Evolutionary conservation across 2,888 invertebrate genomes (phyloP), one percentile per base, ranked within the genome.

Genomic region (Agonum fuliginosum): DNA sequence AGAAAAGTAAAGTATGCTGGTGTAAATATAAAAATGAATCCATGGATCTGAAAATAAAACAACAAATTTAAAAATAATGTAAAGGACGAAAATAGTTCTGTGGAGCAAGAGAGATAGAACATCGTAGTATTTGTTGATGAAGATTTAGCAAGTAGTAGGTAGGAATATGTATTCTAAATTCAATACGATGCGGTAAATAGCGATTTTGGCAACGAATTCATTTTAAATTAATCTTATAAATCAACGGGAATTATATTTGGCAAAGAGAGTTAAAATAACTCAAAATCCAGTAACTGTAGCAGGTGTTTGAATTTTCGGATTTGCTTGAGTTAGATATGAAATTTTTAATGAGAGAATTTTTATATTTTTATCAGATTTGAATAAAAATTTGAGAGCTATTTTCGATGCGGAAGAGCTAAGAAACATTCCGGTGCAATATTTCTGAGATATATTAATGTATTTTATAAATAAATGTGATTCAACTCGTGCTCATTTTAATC

Each of bases 171-270:
- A 62, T 62, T 62, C 62, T 62, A 74, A 74, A 65, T 74, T 62
- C 62, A 43, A 62, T 62, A 24, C 24, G 74, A 43, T 62, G 62
- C 24, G 62, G 74, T 62, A 74, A 43, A 74, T 62, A 41, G 37
- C 74, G 43, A 74, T 41, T 62, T 46, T 51, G 74, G 54, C 51
- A 58, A 24, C 17, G 27, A 65, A 74, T 12, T 17, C 41, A 62
- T 62, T 74, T 62, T 62, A 43, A 74, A 74, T 74, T 62, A 74
- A 74, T 74, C 62, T 74, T 74, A 74, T 74, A 74, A 74, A 74
- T 62, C 62, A 74, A 14, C 37, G 37, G 37, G 62, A 62, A 74
- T 74, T 74, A 62, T 43, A 74, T 74, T 74, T 74, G 74, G 74
- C 74, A 43, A 14, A 22, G 19, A n/a, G 14, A 24, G 22, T 72